These are phyloP conservation scores for Eulacestoma nigropectus DNA, from an alignment of 2,113 vertebrate genomes.

Conservation along the genomic window DNA sequence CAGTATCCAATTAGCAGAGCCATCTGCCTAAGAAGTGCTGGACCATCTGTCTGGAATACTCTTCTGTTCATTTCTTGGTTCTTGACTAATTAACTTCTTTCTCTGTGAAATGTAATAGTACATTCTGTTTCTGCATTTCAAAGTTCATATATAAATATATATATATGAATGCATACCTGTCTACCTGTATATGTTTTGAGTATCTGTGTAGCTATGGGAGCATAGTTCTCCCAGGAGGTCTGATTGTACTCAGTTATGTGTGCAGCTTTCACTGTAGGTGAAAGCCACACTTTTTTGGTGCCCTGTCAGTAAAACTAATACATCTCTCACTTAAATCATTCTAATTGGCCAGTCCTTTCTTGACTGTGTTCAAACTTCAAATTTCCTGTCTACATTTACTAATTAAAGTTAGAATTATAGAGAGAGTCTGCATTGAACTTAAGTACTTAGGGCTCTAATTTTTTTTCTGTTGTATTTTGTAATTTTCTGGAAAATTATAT, in stretches of 20 bases:
- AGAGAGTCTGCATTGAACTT: not conserved
- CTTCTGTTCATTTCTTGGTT: conserved; percentile 64
- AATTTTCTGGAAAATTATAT: not conserved
- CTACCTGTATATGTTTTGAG: not conserved
- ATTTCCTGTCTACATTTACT: not conserved
- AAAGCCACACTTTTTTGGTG: not conserved
- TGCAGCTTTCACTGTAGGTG: not conserved
- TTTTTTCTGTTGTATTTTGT: not conserved
- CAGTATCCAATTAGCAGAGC: conserved; percentile 75
- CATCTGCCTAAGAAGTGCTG: conserved; percentile 71
- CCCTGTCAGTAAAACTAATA: not conserved
- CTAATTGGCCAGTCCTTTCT: not conserved
- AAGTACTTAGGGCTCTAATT: not conserved
- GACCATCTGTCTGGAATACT: conserved; percentile 73
- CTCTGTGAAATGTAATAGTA: not conserved
- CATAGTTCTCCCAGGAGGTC: not conserved
- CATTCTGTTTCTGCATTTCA: conserved; percentile 43
- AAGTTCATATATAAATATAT: not conserved
- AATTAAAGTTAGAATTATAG: not conserved
- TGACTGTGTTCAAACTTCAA: not conserved
- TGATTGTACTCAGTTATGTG: not conserved
- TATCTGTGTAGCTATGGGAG: not conserved
- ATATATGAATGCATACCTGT: not conserved
- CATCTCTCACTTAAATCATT: not conserved
- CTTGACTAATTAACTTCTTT: conserved; percentile 65